These are phyloP conservation scores for Fringilla coelebs DNA, from an alignment of 2,797 vertebrate species.

Conservation along the genomic window DNA sequence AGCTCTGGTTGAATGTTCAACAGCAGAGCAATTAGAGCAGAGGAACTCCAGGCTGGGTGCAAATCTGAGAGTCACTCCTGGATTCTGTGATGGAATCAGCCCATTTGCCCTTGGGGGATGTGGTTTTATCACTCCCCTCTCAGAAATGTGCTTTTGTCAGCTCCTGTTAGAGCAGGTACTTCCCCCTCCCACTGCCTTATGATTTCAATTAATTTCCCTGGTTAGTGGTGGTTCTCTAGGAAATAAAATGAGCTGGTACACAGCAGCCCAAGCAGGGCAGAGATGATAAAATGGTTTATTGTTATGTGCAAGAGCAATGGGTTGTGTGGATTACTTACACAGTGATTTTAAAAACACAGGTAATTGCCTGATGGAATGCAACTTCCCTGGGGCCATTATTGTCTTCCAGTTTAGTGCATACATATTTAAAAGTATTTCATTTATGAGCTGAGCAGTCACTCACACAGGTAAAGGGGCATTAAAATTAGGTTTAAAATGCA, in stretches of 20 bases:
- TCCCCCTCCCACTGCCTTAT: background rate
- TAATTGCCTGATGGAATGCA: slow-evolving; percentile 18
- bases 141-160: slow-evolving; percentile 24
- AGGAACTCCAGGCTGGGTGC: background rate
- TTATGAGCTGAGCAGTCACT: slow-evolving; percentile 3
- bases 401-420: background rate
- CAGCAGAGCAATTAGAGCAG: background rate
- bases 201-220: slow-evolving; percentile 40
- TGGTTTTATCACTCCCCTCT: background rate
- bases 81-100: background rate
- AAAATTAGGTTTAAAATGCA: background rate
- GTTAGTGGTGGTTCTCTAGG: background rate
- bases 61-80: background rate
- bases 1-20: background rate
- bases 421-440: background rate
- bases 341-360: slow-evolving; percentile 1
- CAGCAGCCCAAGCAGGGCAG: background rate
- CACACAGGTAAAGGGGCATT: background rate
- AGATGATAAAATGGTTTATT: slow-evolving; percentile 28
- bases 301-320: background rate
- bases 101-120: background rate
- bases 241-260: slow-evolving; percentile 1
- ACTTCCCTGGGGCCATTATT: background rate
- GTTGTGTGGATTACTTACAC: background rate
- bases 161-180: background rate